Percentiles rank a stretch among this genome's conserved stretches.
phyloP scores from a whole-genome alignment of 2,797 vertebrate genomes.

The Cynodonichthys magdalenae region DNA sequence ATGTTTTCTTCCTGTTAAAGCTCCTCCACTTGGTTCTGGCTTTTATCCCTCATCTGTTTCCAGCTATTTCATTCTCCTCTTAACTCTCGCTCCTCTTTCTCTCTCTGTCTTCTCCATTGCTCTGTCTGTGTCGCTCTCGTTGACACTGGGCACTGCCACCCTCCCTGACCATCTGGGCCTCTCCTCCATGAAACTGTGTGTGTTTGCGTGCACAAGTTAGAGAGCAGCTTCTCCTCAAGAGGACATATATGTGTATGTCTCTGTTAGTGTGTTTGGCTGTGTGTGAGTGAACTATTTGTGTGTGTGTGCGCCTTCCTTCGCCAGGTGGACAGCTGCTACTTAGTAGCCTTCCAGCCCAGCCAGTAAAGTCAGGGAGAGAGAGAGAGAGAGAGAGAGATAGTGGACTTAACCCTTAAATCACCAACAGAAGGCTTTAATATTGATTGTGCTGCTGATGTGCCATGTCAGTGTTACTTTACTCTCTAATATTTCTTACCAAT shows the following conservation, averaged over 20 bases:
- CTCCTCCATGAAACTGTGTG: slow-evolving; percentile 50
- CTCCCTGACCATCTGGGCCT: slow-evolving; percentile 78
- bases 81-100: slow-evolving; percentile 33
- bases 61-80: slow-evolving; percentile 29
- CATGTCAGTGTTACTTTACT: slow-evolving; percentile 19
- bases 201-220: slow-evolving; percentile 34
- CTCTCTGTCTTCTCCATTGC: slow-evolving; percentile 28
- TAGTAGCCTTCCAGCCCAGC: slow-evolving; percentile 84
- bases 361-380: slow-evolving; percentile 77
- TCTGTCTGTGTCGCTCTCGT: slow-evolving; percentile 56
- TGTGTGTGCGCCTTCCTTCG: slow-evolving; percentile 73
- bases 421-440: slow-evolving; percentile 35
- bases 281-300: slow-evolving; percentile 33
- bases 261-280: slow-evolving; percentile 32
- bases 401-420: slow-evolving; percentile 79
- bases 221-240: slow-evolving; percentile 66
- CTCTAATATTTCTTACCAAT: slow-evolving; percentile 10
- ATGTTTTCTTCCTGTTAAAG: slow-evolving; percentile 68
- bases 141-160: slow-evolving; percentile 71
- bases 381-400: slow-evolving; percentile 54
- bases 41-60: slow-evolving; percentile 44
- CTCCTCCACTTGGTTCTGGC: slow-evolving; percentile 64
- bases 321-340: slow-evolving; percentile 97
- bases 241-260: slow-evolving; percentile 54
- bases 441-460: slow-evolving; percentile 5